Evolutionary conservation across 2,797 vertebrate species (phyloP), one percentile per base, ranked within the genome.

Genomic region (Dendrocincla tyrannina): DNA sequence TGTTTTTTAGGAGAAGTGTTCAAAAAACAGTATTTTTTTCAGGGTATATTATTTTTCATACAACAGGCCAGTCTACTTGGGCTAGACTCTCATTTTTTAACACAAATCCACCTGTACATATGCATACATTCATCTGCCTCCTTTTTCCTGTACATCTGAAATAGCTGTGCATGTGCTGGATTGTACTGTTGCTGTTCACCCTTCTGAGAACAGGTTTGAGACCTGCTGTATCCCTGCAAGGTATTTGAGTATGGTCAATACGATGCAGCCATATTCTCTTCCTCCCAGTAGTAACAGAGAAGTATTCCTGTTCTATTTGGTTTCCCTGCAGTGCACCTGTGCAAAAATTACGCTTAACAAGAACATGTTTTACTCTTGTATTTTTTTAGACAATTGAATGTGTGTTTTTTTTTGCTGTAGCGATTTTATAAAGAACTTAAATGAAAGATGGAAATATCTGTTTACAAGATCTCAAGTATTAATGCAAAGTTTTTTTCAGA

Each of bases 31-130:
- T 18, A 5, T 17, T 59, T 56, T 72, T 66, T 79, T 68, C 22
- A 28, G 5, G 5, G 22, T 86, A 18, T 62, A 27, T 58, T 84
- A 3, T 37, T 74, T 87, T 60, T 76, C 32, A 39, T 17, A 4
- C 16, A 32, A 11, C 10, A 64, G 9, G 30, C 22, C n/a, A 42
- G 18, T 62, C 35, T 82, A 9, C 47, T 50, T 53, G 49, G 20
- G 4, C 15, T 50, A 28, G 9, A n/a, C 13, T 60, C 19, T 17
- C 3, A 5, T 56, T 74, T 63, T 67, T 63, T 70, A 42, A 13
- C 9, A 22, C 3, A 14, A 18, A 4, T 60, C 19, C 70, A 2
- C 14, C 7, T 62, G 3, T 64, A 19, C 1, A 1, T n/a, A 7
- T 1, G 1, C 19, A 14, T 59, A 23, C n/a, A 22, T 74, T 85